Percentiles rank a stretch among this genome's conserved stretches.
phyloP scores from a whole-genome alignment of 1,140 invertebrate genomes.

The Dufourea novaeangliae region DNA sequence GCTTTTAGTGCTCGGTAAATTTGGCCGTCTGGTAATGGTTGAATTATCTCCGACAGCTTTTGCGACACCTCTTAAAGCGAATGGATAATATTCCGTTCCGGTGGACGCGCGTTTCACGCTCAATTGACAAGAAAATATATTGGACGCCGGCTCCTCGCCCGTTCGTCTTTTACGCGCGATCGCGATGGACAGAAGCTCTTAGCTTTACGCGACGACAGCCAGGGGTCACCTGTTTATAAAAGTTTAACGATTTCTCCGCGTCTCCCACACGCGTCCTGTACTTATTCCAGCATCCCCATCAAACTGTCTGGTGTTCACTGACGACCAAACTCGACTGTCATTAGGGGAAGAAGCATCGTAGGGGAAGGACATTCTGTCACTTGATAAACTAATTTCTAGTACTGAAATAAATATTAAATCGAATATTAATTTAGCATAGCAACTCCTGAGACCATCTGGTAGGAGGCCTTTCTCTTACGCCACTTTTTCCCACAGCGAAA shows the following conservation, averaged over 20 bases:
- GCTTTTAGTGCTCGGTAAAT: conserved; percentile 10
- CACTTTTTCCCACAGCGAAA: no score
- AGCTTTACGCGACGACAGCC: conserved; percentile 10
- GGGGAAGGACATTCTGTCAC: no score
- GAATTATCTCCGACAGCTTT: neutral
- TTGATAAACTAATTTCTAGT: no score
- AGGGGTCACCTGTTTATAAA: conserved; percentile 19
- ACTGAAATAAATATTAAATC: no score
- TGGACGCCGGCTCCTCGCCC: neutral
- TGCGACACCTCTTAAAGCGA: neutral
- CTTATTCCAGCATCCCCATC: neutral
- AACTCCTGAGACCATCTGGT: no score
- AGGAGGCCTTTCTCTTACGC: no score
- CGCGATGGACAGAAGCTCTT: neutral
- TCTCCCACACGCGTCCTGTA: neutral
- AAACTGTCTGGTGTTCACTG: no score
- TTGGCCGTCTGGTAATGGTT: neutral
- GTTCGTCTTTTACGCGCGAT: neutral
- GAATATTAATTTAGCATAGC: no score
- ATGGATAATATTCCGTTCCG: neutral
- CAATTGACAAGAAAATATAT: neutral
- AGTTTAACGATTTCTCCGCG: conserved; percentile 6
- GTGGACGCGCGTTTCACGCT: neutral
- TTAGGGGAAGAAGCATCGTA: no score
- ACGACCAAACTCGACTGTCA: no score